A percentile compares a stretch with the other conserved stretches of the same genome.
Conservation (phyloP, 2,888 invertebrate genomes). For the Empis stercorea region DNA sequence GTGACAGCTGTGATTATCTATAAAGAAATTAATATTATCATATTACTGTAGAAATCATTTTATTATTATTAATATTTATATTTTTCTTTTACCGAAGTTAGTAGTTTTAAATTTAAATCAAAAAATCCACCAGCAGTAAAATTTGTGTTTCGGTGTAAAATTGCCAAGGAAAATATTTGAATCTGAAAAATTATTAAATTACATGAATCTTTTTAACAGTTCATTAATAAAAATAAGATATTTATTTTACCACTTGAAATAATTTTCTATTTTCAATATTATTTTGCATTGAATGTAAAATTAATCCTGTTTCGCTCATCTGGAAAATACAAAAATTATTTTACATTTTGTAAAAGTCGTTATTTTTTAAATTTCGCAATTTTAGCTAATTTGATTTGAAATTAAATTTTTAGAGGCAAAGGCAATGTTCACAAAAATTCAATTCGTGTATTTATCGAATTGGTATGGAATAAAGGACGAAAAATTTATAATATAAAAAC, state of each 20-base stretch:
- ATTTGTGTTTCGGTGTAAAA: slow-evolving; percentile 19
- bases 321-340: too few species aligned
- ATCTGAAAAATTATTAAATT: slow-evolving; percentile 10
- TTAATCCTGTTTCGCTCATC: slow-evolving; percentile 20
- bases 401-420: too few species aligned
- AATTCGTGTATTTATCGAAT: too few species aligned
- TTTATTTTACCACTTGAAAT: slow-evolving; percentile 12
- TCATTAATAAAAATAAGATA: too few species aligned
- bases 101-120: slow-evolving; percentile 22
- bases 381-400: too few species aligned
- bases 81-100: slow-evolving; percentile 20
- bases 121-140: slow-evolving; percentile 24
- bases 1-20: slow-evolving; percentile 23
- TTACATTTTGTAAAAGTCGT: too few species aligned
- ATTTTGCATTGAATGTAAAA: slow-evolving; percentile 18
- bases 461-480: too few species aligned
- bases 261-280: slow-evolving; percentile 11
- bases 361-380: too few species aligned
- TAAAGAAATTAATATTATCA: slow-evolving; percentile 2
- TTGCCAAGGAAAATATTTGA: slow-evolving; percentile 22
- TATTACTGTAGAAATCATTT: neutral
- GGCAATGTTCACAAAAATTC: too few species aligned
- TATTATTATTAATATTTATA: neutral
- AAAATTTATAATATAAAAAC: too few species aligned
- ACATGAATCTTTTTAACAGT: neutral